Evolutionary conservation across 2,113 vertebrate species (phyloP).

Genomic region (Mustela nigripes): DNA sequence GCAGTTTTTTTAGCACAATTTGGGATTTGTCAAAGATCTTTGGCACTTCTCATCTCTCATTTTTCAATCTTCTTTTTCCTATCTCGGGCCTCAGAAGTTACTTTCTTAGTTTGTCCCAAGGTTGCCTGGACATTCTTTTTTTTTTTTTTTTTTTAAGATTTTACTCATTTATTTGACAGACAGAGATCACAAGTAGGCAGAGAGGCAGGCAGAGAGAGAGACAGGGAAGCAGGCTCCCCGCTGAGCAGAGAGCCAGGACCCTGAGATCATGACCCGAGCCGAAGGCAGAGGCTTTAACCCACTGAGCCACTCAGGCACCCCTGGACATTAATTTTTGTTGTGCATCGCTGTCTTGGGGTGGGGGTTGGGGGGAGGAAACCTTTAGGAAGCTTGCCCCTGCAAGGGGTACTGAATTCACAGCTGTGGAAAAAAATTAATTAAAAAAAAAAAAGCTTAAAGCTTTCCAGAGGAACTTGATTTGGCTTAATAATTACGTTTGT

Average conservation of each 20-base stretch:
- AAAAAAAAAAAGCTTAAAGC: neutral
- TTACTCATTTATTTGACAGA: too few species aligned
- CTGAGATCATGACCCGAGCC: too few species aligned
- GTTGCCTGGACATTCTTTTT: neutral
- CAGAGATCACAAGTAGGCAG: too few species aligned
- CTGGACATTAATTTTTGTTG: neutral
- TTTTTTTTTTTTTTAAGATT: neutral
- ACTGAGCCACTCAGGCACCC: too few species aligned
- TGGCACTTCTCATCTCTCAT: neutral
- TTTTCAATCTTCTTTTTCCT: neutral
- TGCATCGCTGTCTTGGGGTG: neutral
- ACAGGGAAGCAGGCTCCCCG: too few species aligned
- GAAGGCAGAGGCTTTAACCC: too few species aligned
- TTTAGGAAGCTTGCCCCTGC: neutral
- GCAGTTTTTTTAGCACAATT: conserved; percentile 22
- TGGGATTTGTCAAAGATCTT: conserved; percentile 38
- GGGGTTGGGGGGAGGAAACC: too few species aligned
- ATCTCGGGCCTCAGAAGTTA: neutral
- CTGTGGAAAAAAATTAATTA: neutral
- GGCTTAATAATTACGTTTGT: conserved; percentile 32
- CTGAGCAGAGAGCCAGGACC: too few species aligned
- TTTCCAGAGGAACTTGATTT: conserved; percentile 16
- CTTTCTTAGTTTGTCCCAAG: neutral
- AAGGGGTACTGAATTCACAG: neutral
- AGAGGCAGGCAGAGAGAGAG: too few species aligned